These are phyloP conservation scores for Anagyrus pseudococci DNA, from an alignment of 2,888 invertebrate genomes.

Conservation along the genomic window DNA sequence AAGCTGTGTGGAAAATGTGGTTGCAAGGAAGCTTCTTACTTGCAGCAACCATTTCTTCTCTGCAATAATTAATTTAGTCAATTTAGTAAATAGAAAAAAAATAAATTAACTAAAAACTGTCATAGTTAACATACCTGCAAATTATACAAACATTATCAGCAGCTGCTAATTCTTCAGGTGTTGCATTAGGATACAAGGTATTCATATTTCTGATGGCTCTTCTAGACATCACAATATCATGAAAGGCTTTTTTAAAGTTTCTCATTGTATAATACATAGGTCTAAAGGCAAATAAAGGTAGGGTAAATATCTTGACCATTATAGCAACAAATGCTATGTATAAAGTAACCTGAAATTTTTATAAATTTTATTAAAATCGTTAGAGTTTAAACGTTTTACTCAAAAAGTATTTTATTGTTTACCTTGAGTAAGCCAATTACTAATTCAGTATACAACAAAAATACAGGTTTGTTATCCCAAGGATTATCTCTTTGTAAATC, in stretches of 20 bases:
- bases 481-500: constrained; percentile 93
- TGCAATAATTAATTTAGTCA: constrained; percentile 44
- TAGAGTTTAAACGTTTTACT: constrained; percentile 7
- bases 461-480: constrained; percentile 99
- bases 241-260: constrained; percentile 96
- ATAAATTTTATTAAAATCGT: constrained; percentile 9
- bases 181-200: constrained; percentile 95
- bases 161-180: constrained; percentile 86
- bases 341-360: constrained; percentile 68
- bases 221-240: constrained; percentile 95
- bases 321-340: constrained; percentile 93
- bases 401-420: constrained; percentile 6
- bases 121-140: constrained; percentile 69
- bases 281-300: constrained; percentile 97
- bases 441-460: constrained; percentile 94
- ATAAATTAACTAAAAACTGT: constrained; percentile 10
- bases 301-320: constrained; percentile 96
- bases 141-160: constrained; percentile 99
- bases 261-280: constrained; percentile 99
- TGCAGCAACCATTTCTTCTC: constrained; percentile 73
- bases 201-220: constrained; percentile 98
- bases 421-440: constrained; percentile 87
- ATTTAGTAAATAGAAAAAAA: neutral
- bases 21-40: constrained; percentile 98
- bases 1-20: constrained; percentile 98